Evolutionary conservation across 2,797 vertebrate species (phyloP), one percentile per base, ranked within the genome.

Genomic region (Erethizon dorsatum): DNA sequence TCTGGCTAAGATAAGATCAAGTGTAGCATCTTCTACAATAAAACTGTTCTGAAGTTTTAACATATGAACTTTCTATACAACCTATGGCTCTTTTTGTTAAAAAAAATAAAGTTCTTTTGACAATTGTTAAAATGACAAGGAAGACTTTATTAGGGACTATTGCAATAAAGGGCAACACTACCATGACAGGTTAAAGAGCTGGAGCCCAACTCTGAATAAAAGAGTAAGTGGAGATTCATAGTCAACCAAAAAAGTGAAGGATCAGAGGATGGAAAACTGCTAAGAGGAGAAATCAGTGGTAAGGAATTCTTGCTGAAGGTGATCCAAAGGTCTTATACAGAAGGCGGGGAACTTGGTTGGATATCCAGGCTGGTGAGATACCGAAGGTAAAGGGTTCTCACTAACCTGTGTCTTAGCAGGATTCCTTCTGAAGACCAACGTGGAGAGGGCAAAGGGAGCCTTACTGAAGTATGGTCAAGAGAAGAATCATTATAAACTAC

Each of bases 1-100:
- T 52, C 52, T 52, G 75, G 75, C 28, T 50, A 54, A 78, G 71
- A 33, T 45, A 9, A 75, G 28, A 33, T 52, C 28, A 52, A 78
- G 10, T 11, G 15, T 33, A 50, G 24, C 17, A 78, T 77, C 31
- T 67, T 84, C 41, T 11, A 94, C 47, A 86, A 50, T 41, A 91
- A 90, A 91, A 77, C 33, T 50, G 22, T 57, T 26, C 47, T 71
- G 33, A 93, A 92, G 22, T 83, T 79, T 89, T 65, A 79, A 83
- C 87, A 67, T 41, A 45, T 67, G 71, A 41, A 56, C 4, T 83
- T 92, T 59, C 47, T 89, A 56, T 52, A 59, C 45, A 75, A 82
- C 17, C 52, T 75, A 56, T 22, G 45, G 52, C 50, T 18, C n/a
- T 37, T 56, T 71, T 41, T 84, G 33, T 83, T 91, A 83, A 57